A percentile compares a stretch with the other conserved stretches of the same genome.
These are phyloP conservation scores for Bos indicus DNA, from an alignment of 2,113 vertebrate species.

Conservation along the genomic window DNA sequence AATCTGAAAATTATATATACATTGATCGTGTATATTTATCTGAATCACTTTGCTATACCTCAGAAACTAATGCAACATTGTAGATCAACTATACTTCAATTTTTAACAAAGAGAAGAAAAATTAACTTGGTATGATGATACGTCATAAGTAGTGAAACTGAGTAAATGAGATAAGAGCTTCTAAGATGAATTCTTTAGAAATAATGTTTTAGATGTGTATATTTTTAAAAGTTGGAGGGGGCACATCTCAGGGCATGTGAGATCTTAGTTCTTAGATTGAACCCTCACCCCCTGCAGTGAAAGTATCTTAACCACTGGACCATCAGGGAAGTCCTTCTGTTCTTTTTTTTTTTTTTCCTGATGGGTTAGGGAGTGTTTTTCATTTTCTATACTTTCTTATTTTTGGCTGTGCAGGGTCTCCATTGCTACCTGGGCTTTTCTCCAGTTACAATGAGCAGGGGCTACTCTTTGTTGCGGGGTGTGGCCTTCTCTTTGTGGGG, in stretches of 20 bases:
- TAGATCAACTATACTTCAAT: background rate
- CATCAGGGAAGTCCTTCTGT: background rate
- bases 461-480: background rate
- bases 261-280: background rate
- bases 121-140: background rate
- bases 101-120: background rate
- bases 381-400: background rate
- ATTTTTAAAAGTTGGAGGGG: background rate
- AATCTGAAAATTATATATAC: background rate
- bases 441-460: background rate
- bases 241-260: background rate
- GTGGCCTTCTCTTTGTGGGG: background rate
- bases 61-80: background rate
- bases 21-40: background rate
- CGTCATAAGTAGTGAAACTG: background rate
- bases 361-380: background rate
- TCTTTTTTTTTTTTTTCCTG: background rate
- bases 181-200: background rate
- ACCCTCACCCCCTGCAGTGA: background rate
- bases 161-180: background rate
- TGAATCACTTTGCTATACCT: background rate
- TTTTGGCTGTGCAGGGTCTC: background rate
- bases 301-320: background rate
- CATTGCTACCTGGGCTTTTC: background rate
- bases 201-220: background rate